Conservation (phyloP, 2,888 invertebrate genomes). For the Tridacna crocea region DNA sequence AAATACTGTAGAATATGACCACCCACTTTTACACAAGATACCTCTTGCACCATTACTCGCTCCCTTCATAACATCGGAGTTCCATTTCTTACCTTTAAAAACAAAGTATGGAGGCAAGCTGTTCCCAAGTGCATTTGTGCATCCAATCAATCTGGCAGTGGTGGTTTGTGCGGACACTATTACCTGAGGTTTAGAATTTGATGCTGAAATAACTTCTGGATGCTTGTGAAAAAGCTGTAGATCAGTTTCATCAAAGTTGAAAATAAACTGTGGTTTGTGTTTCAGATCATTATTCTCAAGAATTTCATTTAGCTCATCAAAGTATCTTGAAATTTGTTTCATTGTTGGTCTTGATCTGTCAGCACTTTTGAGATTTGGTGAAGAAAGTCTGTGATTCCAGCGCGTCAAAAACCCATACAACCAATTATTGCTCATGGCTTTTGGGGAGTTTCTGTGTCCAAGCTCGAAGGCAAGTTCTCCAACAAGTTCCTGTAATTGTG, state of each 20-base stretch:
- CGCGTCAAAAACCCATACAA: background rate
- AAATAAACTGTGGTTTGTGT: constrained; percentile 39
- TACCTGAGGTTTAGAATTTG: constrained; percentile 27
- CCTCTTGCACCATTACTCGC: constrained; percentile 24
- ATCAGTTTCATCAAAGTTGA: constrained; percentile 44
- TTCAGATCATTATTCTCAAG: constrained; percentile 25
- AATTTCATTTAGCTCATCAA: constrained; percentile 23
- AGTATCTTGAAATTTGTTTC: too few relatives aligned
- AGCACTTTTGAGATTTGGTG: background rate
- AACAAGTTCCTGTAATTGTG: background rate
- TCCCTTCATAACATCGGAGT: constrained; percentile 27
- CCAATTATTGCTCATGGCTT: constrained; percentile 1
- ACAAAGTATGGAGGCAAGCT: constrained; percentile 30
- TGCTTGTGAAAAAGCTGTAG: constrained; percentile 38
- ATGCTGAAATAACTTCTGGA: constrained; percentile 18
- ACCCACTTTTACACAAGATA: constrained; percentile 31
- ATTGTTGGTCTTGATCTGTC: too few relatives aligned
- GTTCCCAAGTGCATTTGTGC: constrained; percentile 38
- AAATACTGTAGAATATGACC: constrained; percentile 38
- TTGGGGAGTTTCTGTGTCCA: background rate
- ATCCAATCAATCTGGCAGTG: constrained; percentile 40
- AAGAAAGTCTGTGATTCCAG: background rate
- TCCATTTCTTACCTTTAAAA: constrained; percentile 40
- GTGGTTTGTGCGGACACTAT: constrained; percentile 35
- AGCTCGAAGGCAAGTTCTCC: background rate